Evolutionary conservation across 2,113 vertebrate species (phyloP).

Genomic region (Sardina pilchardus): DNA sequence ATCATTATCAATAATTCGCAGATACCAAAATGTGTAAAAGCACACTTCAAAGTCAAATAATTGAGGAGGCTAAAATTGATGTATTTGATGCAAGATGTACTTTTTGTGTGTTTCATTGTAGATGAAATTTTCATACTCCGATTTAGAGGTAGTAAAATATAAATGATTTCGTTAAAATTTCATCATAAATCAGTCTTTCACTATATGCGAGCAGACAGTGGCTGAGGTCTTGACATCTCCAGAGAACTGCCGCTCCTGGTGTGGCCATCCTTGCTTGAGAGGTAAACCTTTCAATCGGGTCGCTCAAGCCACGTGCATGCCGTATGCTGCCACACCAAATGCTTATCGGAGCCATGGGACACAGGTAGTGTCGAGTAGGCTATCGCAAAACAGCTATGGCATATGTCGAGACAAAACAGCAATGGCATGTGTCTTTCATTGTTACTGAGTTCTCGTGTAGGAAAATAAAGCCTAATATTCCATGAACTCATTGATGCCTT

Average conservation of each 20-base stretch:
- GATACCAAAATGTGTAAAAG: neutral
- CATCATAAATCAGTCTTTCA: constrained; percentile 84
- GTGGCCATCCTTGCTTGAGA: constrained; percentile 62
- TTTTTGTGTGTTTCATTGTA: constrained; percentile 75
- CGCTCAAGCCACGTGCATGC: constrained; percentile 45
- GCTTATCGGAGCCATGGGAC: neutral
- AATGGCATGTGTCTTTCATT: neutral
- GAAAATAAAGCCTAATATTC: neutral
- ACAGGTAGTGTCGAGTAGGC: neutral
- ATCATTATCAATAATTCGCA: neutral
- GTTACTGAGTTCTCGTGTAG: neutral
- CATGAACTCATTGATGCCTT: neutral
- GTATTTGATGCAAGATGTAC: constrained; percentile 73
- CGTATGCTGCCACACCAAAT: neutral
- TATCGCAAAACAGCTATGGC: neutral
- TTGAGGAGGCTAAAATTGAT: constrained; percentile 57
- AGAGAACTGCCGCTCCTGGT: constrained; percentile 60
- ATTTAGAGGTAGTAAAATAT: constrained; percentile 93
- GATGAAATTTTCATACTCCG: constrained; percentile 88
- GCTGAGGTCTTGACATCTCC: constrained; percentile 76
- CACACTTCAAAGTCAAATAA: neutral
- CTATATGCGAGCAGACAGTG: constrained; percentile 80
- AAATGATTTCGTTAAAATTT: constrained; percentile 92
- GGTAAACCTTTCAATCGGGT: constrained; percentile 53
- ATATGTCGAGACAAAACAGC: neutral